Evolutionary conservation across 2,888 invertebrate species (phyloP), one percentile per base, ranked within the genome.

Genomic region (Hartigia nigra): DNA sequence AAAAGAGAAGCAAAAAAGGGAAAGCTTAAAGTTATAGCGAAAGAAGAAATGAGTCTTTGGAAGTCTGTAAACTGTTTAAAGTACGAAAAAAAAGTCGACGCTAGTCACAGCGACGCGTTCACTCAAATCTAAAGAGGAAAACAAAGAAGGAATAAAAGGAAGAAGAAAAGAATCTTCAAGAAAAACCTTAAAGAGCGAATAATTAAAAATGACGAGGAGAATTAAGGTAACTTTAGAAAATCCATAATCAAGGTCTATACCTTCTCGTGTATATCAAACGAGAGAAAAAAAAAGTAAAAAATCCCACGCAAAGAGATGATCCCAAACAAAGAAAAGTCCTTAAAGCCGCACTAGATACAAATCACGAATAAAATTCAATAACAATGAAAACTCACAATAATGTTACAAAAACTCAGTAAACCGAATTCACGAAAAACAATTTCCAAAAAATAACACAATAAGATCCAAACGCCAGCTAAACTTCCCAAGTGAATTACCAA

Each of bases 1-100:
- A 69, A 39, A 34, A 70, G 37, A 78, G 76, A 14, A 12, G 31
- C 74, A 23, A 76, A 39, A 70, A 74, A 31, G n/a, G n/a, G 14
- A 69, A 39, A 23, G 9, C 1, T 55, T 5, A 55, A 23, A 55
- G 39, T 23, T 23, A 23, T 55, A 23, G 39, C 23, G 5, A 23
- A 23, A 55, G 0, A 55, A 55, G 23, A 55, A 23, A 55, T 55
- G 23, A 55, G 23, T 55, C 39, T 23, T 55, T 55, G 39, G 23
- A 55, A 55, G 39, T 23, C 23, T 23, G 23, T 23, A 39, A 14
- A 23, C 39, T 39, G 39, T 9, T 39, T 9, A 39, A 39, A 39
- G 39, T 39, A 39, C 39, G 0, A 23, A 39, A 14, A 14, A 1
- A 39, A 39, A 55, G 39, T 23, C 9, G 14, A 1, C 23, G 23